Evolutionary conservation across 2,888 invertebrate genomes (phyloP), one percentile per base, ranked within the genome.

Genomic region (Mythimna vitellina): DNA sequence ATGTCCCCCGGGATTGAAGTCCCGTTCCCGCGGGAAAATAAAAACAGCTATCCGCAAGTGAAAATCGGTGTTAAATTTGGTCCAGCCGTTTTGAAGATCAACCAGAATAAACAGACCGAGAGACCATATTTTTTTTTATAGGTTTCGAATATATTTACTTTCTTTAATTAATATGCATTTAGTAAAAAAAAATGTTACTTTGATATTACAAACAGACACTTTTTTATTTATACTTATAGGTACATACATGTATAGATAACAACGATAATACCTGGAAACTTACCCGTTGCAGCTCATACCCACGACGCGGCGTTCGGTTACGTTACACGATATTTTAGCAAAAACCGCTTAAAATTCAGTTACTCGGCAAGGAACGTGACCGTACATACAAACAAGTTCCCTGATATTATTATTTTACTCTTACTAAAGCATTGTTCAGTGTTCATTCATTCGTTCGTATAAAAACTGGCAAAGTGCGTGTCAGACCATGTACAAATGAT

Each of bases 261-360:
- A 46, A 0, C 46, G 7, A 20, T 17, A 46, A 20, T 20, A 46
- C 10, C 22, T 32, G 57, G 17, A 49, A 49, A 22, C 29, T n/a
- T 38, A 65, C 65, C 60, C 61, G 54, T 65, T 79, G 49, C 32
- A 53, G 29, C 67, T 53, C 42, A 58, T 32, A 51, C 7, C 64
- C 64, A 35, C 61, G 65, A 57, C 63, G 46, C 20, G 32, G 46
- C 51, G 22, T 46, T 20, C 65, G 62, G 53, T 70, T 57, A 62
- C 60, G 60, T 81, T 25, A 70, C 38, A 60, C 29, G 63, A 80
- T 81, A 81, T 77, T 69, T 77, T 54, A 64, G 68, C 64, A 77
- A 72, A 71, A 70, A 81, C 53, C 53, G 66, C 66, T 78, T 73
- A 69, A 81, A 78, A 78, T 78, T 65, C 80, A 57, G 69, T 80